phyloP scores from a whole-genome alignment of 2,797 vertebrate genomes.

The Rhabdophis nuchalis region DNA sequence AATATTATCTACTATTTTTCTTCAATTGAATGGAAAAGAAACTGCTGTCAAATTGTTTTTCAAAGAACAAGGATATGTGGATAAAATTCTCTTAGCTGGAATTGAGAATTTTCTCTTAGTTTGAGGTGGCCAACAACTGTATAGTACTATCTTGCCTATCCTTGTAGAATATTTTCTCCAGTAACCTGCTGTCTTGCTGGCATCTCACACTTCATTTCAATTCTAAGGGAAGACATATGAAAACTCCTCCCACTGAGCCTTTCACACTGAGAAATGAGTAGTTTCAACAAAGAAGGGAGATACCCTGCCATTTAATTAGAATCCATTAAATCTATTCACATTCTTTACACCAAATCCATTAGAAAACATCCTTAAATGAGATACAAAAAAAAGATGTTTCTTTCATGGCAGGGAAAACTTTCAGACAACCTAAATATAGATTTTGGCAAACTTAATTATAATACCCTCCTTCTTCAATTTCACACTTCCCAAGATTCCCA shows the following conservation, averaged over 20 bases:
- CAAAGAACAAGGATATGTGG: neutral
- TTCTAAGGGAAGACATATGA: neutral
- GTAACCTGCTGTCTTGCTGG: neutral
- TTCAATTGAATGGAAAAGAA: neutral
- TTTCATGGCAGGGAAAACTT: neutral
- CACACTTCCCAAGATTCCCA: neutral
- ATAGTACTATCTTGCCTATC: neutral
- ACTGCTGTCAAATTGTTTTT: neutral
- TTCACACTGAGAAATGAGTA: neutral
- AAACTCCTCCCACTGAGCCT: neutral
- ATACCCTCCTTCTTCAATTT: neutral
- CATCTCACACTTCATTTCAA: neutral
- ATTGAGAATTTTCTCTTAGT: neutral
- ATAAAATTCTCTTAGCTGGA: neutral
- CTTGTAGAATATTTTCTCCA: neutral
- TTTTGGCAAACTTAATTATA: neutral
- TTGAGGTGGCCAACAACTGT: neutral
- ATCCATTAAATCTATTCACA: neutral
- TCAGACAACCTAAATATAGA: neutral
- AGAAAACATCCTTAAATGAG: neutral
- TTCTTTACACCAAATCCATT: neutral
- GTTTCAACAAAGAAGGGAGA: neutral
- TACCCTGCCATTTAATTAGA: neutral
- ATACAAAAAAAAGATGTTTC: neutral
- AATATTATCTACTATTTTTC: neutral